Evolutionary conservation across 1,140 invertebrate genomes (phyloP).

Genomic region (Solenopsis fugax): DNA sequence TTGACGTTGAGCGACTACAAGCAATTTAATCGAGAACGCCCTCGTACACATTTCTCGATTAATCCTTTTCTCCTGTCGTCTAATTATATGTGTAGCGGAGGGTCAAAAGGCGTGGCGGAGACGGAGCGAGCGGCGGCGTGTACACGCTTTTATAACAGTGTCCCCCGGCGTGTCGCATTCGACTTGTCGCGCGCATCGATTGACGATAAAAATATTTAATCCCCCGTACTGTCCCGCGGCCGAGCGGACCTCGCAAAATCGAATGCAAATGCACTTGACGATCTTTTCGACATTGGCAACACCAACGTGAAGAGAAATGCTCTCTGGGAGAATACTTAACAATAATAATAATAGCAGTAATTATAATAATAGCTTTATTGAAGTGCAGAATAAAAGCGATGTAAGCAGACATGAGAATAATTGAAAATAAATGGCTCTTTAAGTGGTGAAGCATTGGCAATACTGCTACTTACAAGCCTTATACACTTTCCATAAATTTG

Average conservation of each 20-base stretch:
- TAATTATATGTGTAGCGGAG: slow-evolving; percentile 34
- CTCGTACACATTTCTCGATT: slow-evolving; percentile 23
- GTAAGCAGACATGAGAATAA: too few relatives aligned
- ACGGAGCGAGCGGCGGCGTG: background rate
- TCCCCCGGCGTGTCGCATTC: slow-evolving; percentile 55
- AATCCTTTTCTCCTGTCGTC: slow-evolving; percentile 44
- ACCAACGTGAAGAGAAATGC: background rate
- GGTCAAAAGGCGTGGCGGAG: slow-evolving; percentile 59
- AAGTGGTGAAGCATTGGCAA: too few relatives aligned
- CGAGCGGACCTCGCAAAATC: slow-evolving; percentile 14
- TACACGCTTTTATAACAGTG: slow-evolving; percentile 68
- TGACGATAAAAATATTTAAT: slow-evolving; percentile 73
- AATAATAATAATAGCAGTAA: too few relatives aligned
- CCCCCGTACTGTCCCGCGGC: background rate
- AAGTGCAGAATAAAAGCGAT: too few relatives aligned
- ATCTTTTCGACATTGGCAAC: background rate
- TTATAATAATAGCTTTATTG: too few relatives aligned
- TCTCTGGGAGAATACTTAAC: background rate
- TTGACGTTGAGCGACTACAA: background rate
- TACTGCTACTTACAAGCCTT: too few relatives aligned
- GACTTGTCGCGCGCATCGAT: slow-evolving; percentile 68
- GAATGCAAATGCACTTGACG: slow-evolving; percentile 21
- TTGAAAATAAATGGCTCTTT: too few relatives aligned
- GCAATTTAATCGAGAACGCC: slow-evolving; percentile 54
- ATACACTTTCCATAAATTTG: too few relatives aligned